Percentiles rank a stretch among this genome's conserved stretches.
These are phyloP conservation scores for Peromyscus nudipes DNA, from an alignment of 2,797 vertebrate genomes.

Conservation along the genomic window DNA sequence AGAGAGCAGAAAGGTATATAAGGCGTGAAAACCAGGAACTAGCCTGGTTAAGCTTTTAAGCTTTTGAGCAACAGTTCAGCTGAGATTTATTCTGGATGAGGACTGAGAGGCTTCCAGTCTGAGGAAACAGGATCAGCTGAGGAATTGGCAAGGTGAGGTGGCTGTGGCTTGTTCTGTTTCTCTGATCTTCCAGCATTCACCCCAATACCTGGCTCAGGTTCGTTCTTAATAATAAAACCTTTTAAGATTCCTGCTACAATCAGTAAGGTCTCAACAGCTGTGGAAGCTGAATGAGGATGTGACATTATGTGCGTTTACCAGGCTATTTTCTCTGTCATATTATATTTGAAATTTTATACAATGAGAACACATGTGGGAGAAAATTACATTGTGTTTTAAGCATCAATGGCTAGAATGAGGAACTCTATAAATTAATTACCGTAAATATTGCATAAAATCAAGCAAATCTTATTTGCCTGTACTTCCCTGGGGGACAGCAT, in stretches of 20 bases:
- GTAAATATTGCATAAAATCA: constrained; percentile 39
- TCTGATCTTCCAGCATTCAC: too few species aligned
- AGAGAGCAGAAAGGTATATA: too few species aligned
- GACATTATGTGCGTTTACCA: neutral
- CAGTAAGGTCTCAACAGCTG: neutral
- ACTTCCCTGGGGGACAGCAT: constrained; percentile 7
- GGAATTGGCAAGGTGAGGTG: too few species aligned
- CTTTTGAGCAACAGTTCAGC: too few species aligned
- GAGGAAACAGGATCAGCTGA: too few species aligned
- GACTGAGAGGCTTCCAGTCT: too few species aligned
- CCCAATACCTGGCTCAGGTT: too few species aligned
- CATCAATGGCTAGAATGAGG: constrained; percentile 32
- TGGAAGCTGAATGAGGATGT: neutral
- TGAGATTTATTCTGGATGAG: too few species aligned
- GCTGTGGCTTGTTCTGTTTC: too few species aligned
- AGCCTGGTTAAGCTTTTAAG: too few species aligned
- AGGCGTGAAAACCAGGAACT: too few species aligned
- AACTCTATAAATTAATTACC: constrained; percentile 41
- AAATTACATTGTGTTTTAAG: constrained; percentile 59
- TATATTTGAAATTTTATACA: constrained; percentile 30
- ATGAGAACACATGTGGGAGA: constrained; percentile 60
- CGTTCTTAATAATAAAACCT: too few species aligned
- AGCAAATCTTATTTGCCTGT: neutral
- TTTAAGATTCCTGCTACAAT: neutral
- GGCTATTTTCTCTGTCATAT: neutral